Evolutionary conservation across 1,140 invertebrate genomes (phyloP), one percentile per base, ranked within the genome.

Genomic region (Lepidurus packardi): DNA sequence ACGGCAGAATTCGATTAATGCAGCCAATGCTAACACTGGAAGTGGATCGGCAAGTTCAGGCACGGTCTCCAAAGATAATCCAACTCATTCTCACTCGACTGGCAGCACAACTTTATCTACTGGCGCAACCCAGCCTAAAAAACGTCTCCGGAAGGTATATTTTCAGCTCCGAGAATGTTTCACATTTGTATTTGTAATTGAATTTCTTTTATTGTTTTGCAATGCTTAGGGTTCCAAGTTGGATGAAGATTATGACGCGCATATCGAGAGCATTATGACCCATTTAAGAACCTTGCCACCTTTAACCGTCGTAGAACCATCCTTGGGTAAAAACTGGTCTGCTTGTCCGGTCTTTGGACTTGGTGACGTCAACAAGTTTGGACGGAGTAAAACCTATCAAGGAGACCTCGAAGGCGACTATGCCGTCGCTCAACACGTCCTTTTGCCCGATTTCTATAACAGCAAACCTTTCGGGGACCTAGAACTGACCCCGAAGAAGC

Each of bases 241-340:
- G 16, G 93, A 96, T 82, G 95, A 97, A 86, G 94, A 97, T 85
- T 94, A 95, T 84, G 95, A 97, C 84, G 90, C 90, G 8, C 96
- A 92, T 83, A 92, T 96, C 81, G 95, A 96, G 82, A 92, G 91
- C 82, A 87, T 97, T 43, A 92, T 97, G 89, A 87, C 88, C 34
- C 94, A 97, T 83, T 84, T 98, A 47, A 87, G 93, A 43, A 90
- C 91, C 79, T 87, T 98, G 81, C 94, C 93, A 16, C 89, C 92
- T 8, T 91, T 98, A 86, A 89, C 91, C 79, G 92, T 98, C 73
- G 89, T 94, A 79, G 96, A 98, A 84, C 96, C 97, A 16, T 86
- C 91, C 78, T 87, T 98, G 11, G 90, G 91, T 75, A 90, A 91
- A 74, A 95, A 94, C 83, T 94, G 91, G 82, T 90, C 90, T 74